These are phyloP conservation scores for Acleris cristana DNA, from an alignment of 2,888 invertebrate species.

Conservation along the genomic window DNA sequence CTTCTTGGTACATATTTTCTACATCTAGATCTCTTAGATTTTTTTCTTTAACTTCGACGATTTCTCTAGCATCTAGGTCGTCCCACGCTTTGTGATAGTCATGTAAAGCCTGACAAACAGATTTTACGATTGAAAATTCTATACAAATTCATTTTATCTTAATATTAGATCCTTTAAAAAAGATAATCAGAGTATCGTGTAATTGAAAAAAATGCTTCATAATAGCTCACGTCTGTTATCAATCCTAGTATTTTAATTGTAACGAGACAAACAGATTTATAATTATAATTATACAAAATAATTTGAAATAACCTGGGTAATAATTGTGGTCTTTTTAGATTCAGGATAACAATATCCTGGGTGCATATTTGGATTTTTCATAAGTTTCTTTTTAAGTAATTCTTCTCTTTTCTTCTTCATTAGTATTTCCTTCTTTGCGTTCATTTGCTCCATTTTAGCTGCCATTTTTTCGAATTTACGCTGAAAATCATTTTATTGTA, in stretches of 20 bases:
- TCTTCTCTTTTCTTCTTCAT: conserved; percentile 55
- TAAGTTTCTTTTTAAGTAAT: conserved; percentile 57
- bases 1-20: conserved; percentile 52
- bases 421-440: conserved; percentile 52
- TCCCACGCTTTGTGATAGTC: conserved; percentile 56
- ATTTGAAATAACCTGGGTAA: conserved; percentile 50
- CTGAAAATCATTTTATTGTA: conserved; percentile 42
- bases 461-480: conserved; percentile 53
- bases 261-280: too few species aligned
- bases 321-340: conserved; percentile 54
- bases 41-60: conserved; percentile 57
- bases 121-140: background rate
- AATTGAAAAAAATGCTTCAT: too few species aligned
- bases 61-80: conserved; percentile 51
- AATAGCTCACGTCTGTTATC: too few species aligned
- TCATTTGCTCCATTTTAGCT: conserved; percentile 52
- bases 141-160: too few species aligned
- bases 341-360: conserved; percentile 65
- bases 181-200: too few species aligned
- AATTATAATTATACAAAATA: too few species aligned
- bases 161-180: too few species aligned
- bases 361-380: conserved; percentile 67
- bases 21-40: conserved; percentile 50
- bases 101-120: conserved; percentile 11
- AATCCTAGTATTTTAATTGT: too few species aligned